These are phyloP conservation scores for Oreotrochilus melanogaster DNA, from an alignment of 2,113 vertebrate species.

Conservation along the genomic window DNA sequence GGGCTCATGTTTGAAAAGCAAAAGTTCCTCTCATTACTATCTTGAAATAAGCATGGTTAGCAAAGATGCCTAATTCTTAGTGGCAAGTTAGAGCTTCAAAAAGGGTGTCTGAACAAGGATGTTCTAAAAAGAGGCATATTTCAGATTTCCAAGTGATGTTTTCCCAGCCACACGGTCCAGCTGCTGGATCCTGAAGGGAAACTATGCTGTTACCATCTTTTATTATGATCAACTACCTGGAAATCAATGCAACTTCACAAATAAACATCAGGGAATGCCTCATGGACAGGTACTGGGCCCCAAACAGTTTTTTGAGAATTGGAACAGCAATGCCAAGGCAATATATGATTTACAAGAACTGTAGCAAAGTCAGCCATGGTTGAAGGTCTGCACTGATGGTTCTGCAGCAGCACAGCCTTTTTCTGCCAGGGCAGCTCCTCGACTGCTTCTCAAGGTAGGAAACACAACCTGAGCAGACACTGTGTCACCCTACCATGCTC, in stretches of 20 bases:
- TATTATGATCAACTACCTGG: background rate
- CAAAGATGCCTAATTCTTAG: background rate
- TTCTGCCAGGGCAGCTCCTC: background rate
- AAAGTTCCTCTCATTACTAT: background rate
- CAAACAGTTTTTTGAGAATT: background rate
- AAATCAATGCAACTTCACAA: background rate
- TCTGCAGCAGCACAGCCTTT: background rate
- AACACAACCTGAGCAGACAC: background rate
- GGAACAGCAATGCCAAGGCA: background rate
- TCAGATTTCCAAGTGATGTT: background rate
- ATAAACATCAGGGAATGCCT: background rate
- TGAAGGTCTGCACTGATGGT: background rate
- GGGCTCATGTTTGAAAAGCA: background rate
- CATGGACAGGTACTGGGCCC: too few relatives aligned
- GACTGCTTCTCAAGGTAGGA: background rate
- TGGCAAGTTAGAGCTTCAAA: background rate
- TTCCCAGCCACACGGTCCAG: background rate
- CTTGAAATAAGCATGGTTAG: background rate
- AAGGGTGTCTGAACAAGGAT: background rate
- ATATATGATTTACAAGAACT: background rate
- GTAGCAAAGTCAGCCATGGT: background rate
- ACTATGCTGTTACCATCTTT: background rate
- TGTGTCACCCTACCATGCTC: fast-evolving
- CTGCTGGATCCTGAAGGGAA: background rate
- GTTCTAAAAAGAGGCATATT: background rate